phyloP scores from a whole-genome alignment of 2,888 invertebrate genomes.

The Zhengitettix transpicula region DNA sequence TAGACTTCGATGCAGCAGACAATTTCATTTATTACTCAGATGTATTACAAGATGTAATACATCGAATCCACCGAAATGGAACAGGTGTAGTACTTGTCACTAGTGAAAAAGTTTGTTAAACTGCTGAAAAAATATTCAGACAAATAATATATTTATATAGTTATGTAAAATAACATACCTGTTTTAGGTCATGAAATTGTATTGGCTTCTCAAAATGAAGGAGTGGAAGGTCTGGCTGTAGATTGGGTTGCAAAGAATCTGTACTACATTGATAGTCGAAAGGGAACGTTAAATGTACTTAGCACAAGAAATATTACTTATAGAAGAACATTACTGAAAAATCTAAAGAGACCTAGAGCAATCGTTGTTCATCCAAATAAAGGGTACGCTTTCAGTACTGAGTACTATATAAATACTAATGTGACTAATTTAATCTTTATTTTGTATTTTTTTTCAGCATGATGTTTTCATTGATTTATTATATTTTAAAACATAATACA shows the following conservation, averaged over 20 bases:
- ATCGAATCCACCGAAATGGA: constrained; percentile 33
- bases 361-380: constrained; percentile 94
- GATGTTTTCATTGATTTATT: no score
- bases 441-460: no score
- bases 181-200: constrained; percentile 69
- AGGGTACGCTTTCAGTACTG: no score
- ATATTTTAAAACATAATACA: no score
- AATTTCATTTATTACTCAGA: constrained; percentile 95
- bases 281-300: constrained; percentile 85
- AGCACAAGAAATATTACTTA: constrained; percentile 74
- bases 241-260: constrained; percentile 93
- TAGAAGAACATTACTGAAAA: constrained; percentile 65
- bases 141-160: not conserved
- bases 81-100: constrained; percentile 19
- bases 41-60: constrained; percentile 88
- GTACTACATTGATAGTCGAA: constrained; percentile 87
- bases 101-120: no score
- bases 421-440: no score
- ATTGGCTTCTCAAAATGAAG: constrained; percentile 88
- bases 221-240: constrained; percentile 87
- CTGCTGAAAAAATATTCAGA: not conserved
- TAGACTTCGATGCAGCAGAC: constrained; percentile 83
- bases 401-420: no score
- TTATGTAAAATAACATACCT: not conserved
- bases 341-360: constrained; percentile 82